Base-by-base conservation (phyloP, 92 coral and sea anemone species). In the Umimayanthus chanpuru region DNA sequence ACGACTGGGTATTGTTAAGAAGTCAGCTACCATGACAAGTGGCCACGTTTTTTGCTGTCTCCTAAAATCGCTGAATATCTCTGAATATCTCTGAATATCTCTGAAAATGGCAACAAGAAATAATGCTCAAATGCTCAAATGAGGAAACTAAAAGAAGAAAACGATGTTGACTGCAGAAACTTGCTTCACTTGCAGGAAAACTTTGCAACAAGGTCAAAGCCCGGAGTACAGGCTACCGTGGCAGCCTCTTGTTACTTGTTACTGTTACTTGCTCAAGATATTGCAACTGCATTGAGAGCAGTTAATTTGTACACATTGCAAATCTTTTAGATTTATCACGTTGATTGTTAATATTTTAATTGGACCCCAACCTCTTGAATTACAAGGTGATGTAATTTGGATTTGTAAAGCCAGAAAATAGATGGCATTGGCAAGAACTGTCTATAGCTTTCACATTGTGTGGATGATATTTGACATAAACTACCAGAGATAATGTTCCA, bases 81-180 rank as follows among this genome's bases (percentile, higher is more conserved):
- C 67, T 58, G 67, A 58, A 58, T 58, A 58, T 76, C 53, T 76
- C 50, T n/a, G n/a, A n/a, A n/a, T n/a, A n/a, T n/a, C n/a, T n/a
- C n/a, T 43, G 58, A 44, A 41, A 41, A 41, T 44, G 50, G 1
- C 50, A 20, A 21, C 81, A 32, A 77, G 81, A 77, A 44, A 77
- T 47, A 77, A 77, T 77, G 61, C 39, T 44, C n/a, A n/a, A n/a
- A n/a, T n/a, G n/a, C n/a, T n/a, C 29, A 76, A 76, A 40, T 76
- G 3, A 76, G 26, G 12, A 82, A 82, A 30, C 38, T 83, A 40
- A 67, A 50, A 83, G 28, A 83, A 83, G 87, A 65, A 40, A 81
- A 81, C 47, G 85, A 81, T 41, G 85, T n/a, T n/a, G n/a, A n/a
- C n/a, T n/a, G n/a, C n/a, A n/a, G n/a, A n/a, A n/a, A n/a, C n/a